phyloP scores from a whole-genome alignment of 92 coral and sea anemone genomes.

The Zoanthus sociatus region DNA sequence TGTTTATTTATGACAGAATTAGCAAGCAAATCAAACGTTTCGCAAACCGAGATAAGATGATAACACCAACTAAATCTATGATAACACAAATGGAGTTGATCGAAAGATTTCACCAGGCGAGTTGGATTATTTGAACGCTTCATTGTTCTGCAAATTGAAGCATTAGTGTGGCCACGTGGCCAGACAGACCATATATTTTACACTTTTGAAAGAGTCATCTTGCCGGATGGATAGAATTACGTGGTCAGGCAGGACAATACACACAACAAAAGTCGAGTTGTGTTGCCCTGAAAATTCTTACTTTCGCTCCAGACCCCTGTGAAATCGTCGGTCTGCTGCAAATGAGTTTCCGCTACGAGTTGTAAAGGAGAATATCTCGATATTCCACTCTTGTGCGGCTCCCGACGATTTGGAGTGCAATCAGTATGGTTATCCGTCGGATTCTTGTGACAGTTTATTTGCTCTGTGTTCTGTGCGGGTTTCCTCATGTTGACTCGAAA shows the following conservation, averaged over 20 bases:
- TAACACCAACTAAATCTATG: background rate
- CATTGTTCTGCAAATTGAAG: slow-evolving; percentile 18
- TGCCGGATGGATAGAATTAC: slow-evolving; percentile 45
- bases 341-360: slow-evolving; percentile 12
- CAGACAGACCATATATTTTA: slow-evolving; percentile 39
- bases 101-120: background rate
- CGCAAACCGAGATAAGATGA: background rate
- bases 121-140: slow-evolving; percentile 17
- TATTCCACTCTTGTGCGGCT: background rate
- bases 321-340: slow-evolving; percentile 6
- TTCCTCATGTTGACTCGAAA: slow-evolving; percentile 9
- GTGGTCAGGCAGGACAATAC: slow-evolving; percentile 22
- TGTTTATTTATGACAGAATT: background rate
- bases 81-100: background rate
- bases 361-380: background rate
- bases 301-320: slow-evolving; percentile 52
- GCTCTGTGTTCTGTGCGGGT: slow-evolving; percentile 18
- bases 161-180: slow-evolving; percentile 40
- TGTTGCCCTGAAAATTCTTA: background rate
- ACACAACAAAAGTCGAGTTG: slow-evolving; percentile 42
- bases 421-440: background rate
- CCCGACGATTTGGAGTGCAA: background rate
- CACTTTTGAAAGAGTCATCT: background rate
- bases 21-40: background rate
- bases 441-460: slow-evolving; percentile 30